Base-by-base conservation (phyloP, 2,888 invertebrate genomes). In the Chloromyia formosa region DNA sequence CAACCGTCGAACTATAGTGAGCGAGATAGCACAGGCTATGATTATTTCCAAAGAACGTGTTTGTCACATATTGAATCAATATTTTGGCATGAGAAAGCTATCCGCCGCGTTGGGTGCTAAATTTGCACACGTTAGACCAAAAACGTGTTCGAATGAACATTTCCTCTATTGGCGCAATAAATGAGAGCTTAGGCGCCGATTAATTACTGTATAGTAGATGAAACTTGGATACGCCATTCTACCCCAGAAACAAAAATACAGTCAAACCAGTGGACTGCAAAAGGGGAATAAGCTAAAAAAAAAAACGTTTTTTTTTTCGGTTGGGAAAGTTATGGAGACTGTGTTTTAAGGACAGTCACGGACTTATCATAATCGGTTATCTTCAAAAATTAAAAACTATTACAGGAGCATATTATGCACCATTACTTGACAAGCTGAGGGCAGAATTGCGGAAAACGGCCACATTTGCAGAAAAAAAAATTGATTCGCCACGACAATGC, bases 161-260 rank as follows among this genome's bases (percentile, higher is more conserved):
- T 80, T 80, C 80, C 73, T 76, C 79, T 80, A 80, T 78, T 80
- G 79, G 77, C 78, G 79, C 66, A 81, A 82, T 80, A 76, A 76
- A 74, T 76, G 77, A 75, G 79, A 81, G 73, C 82, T 83, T 81
- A 62, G 80, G 77, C 80, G 78, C 76, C 77, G 80, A 58, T 79
- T 80, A 58, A 78, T 84, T 45, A 82, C 81, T 76, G 80, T n/a
- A n/a, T n/a, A n/a, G n/a, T 81, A 14, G 82, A 83, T 78, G 81
- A 84, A 81, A 82, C 81, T 64, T 83, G 81, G 81, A 79, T 82
- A 62, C 79, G 81, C 75, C 77, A 80, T 74, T 80, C 77, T 75
- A 81, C 79, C 22, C 80, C 81, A 74, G 80, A 82, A 76, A 80
- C 80, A 60, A 71, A 71, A 58, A 18, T 20, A 56, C 56, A 71